Base-by-base conservation (phyloP, 2,888 invertebrate species). In the Podotricha telesiphe region DNA sequence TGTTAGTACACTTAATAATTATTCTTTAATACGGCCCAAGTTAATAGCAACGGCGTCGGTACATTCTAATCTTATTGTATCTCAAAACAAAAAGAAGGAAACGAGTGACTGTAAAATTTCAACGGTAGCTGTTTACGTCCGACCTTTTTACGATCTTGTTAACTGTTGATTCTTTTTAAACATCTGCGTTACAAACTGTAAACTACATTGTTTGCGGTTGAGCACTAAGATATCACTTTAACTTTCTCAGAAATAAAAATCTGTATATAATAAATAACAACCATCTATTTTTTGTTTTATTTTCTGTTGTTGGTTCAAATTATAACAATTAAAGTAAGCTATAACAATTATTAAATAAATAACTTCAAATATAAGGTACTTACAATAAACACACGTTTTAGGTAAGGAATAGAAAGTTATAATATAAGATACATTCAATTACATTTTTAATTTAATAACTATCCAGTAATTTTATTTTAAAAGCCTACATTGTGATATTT, bases 81-180 rank as follows among this genome's bases (percentile, higher is more conserved):
- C 69, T 65, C 69, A 71, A 71, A 74, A 73, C 71, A 73, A 76
- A 79, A 78, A 79, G 76, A 79, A 82, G 79, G 77, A 79, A 81
- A 82, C 80, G 82, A 84, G 84, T 86, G 87, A 88, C 86, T 89
- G 89, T 89, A 85, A 88, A 86, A 85, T 87, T 88, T 89, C 87
- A 88, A 88, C 89, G 86, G 87, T 84, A 80, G 84, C 86, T 87
- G 89, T 90, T 89, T 86, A 89, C 86, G 83, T 83, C 82, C 80
- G 83, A 85, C 86, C 85, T 88, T 88, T 87, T 92, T 91, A 92
- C 88, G 91, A 89, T 84, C 89, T 83, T 85, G 90, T 91, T 90
- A 89, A 89, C 90, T 88, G 91, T 90, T 89, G 90, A 88, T 89
- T 91, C 88, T 89, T 91, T 91, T 87, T 89, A 90, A 91, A 92